Evolutionary conservation across 2,888 invertebrate species (phyloP).

Genomic region (Zootermopsis nevadensis): DNA sequence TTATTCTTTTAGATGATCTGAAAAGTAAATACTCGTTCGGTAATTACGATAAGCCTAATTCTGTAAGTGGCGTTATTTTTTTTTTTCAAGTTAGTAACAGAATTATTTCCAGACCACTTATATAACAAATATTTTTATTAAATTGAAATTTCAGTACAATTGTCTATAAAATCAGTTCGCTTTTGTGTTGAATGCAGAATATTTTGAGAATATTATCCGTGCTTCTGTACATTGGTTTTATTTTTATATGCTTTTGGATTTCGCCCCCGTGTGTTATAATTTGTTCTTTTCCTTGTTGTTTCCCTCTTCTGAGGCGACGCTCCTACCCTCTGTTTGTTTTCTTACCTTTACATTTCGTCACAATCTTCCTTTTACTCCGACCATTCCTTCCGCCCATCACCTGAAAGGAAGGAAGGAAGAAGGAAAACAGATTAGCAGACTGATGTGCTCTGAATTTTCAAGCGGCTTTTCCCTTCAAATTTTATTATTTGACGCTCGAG

Average conservation of each 20-base stretch:
- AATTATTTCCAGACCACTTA: too few species aligned
- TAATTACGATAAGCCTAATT: too few species aligned
- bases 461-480: constrained; percentile 46
- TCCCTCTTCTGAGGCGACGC: constrained; percentile 29
- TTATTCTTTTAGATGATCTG: too few species aligned
- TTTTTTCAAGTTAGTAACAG: too few species aligned
- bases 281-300: neutral
- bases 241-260: neutral
- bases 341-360: constrained; percentile 44
- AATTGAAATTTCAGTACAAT: too few species aligned
- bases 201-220: neutral
- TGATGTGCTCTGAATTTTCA: constrained; percentile 48
- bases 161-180: too few species aligned
- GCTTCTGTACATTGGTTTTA: neutral
- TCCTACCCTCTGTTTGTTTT: constrained; percentile 45
- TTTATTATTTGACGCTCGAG: constrained; percentile 45
- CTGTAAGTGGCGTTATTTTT: too few species aligned
- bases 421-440: constrained; percentile 49
- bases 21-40: too few species aligned
- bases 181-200: too few species aligned
- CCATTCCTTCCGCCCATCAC: neutral
- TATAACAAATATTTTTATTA: too few species aligned
- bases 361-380: neutral
- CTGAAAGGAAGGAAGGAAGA: constrained; percentile 32
- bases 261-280: too few species aligned